Evolutionary conservation across 2,888 invertebrate genomes (phyloP), one percentile per base, ranked within the genome.

Genomic region (Drosophila subsilvestris): DNA sequence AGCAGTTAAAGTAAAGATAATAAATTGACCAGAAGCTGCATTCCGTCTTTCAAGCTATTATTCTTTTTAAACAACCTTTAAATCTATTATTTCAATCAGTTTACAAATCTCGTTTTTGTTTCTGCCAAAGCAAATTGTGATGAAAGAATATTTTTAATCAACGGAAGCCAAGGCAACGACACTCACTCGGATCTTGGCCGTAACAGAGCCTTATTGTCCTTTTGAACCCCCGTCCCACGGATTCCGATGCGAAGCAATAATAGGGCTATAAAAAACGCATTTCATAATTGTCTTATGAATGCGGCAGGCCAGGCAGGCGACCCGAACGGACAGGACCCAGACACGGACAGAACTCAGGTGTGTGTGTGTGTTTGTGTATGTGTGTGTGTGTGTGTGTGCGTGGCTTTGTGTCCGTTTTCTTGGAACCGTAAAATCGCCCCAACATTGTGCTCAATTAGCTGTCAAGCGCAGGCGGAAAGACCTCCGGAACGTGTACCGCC

Each of bases 211-310:
- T 25, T 55, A 67, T 66, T 71, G 44, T 74, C 14, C 47, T 47
- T 10, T 53, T 32, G 9, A 17, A 14, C 53, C 32, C 53, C 29
- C 43, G 51, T 44, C 14, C 32, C n/a, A 20, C 14, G 32, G 18
- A 22, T 22, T 5, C 59, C 37, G 17, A 47, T 32, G 22, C 47
- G 12, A 20, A 37, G 59, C 65, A 80, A 81, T 81, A 81, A 86
- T 76, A 76, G 79, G 85, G 74, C 76, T 75, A 87, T 87, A 81
- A 85, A 82, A 81, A 85, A 77, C 70, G 72, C 74, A 81, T 82
- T 82, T 87, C 82, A 87, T 87, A 82, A 82, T 87, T 82, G 82
- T 85, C 86, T 85, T 85, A 85, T 65, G 73, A 68, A 69, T 45
- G 66, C 67, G 84, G 68, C 55, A 67, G 67, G 55, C n/a, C 53